Conservation (phyloP, 2,797 vertebrate species). For the Gymnoscopelus braueri region DNA sequence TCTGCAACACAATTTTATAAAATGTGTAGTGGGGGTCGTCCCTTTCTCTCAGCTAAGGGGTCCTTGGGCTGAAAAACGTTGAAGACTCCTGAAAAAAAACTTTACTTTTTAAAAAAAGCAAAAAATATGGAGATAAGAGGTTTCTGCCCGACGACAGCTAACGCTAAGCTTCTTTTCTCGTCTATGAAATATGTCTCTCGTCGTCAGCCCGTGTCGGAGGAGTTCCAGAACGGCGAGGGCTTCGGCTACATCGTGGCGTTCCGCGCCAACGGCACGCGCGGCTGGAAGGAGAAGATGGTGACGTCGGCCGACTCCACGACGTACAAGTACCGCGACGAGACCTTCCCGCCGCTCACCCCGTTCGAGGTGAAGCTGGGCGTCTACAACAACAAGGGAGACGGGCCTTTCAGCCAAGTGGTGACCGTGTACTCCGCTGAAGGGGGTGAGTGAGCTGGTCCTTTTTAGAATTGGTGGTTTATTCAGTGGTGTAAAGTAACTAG, state of each 20-base stretch:
- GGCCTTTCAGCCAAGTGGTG: conserved; percentile 93
- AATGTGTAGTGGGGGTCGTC: too few species aligned
- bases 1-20: too few species aligned
- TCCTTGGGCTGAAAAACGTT: too few species aligned
- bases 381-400: conserved; percentile 98
- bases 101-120: too few species aligned
- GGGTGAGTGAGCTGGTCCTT: conserved; percentile 70
- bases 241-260: conserved; percentile 98
- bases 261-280: conserved; percentile 93
- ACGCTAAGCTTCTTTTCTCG: too few species aligned
- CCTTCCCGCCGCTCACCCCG: conserved; percentile 94
- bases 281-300: conserved; percentile 99
- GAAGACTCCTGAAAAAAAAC: too few species aligned
- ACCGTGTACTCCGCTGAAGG: conserved; percentile 95
- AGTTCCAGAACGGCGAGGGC: conserved; percentile 96
- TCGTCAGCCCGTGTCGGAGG: conserved; percentile 93
- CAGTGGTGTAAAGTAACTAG: too few species aligned
- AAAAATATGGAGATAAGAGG: too few species aligned
- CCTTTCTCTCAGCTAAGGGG: too few species aligned
- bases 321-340: conserved; percentile 97
- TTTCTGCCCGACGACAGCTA: too few species aligned
- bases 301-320: conserved; percentile 94
- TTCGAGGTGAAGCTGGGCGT: conserved; percentile 98
- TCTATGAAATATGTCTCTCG: neutral
- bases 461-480: too few species aligned